These are phyloP conservation scores for Cotesia chilonis DNA, from an alignment of 1,140 invertebrate species.

Conservation along the genomic window DNA sequence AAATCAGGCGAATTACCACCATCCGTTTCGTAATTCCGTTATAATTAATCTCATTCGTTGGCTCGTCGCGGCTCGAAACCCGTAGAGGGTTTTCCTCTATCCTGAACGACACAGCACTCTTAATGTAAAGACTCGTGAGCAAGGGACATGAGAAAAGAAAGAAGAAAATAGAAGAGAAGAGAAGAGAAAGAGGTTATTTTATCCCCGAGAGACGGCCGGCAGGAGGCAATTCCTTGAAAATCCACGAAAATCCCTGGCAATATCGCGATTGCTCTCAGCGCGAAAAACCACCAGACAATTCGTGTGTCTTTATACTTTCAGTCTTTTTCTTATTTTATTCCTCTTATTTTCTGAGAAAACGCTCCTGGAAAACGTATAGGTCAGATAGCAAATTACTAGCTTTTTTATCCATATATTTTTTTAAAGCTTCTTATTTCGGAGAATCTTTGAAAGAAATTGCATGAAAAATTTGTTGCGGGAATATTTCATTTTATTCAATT, in stretches of 20 bases:
- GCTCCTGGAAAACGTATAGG: too few species aligned
- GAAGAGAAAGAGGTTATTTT: conserved; percentile 25
- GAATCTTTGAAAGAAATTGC: not conserved
- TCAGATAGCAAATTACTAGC: too few species aligned
- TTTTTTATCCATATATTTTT: too few species aligned
- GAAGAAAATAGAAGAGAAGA: conserved; percentile 5
- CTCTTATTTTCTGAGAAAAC: not conserved
- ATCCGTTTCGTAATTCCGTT: conserved; percentile 36
- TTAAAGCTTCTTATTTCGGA: too few species aligned
- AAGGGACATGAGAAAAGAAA: conserved; percentile 1
- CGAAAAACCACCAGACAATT: conserved; percentile 30
- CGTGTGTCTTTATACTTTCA: not conserved
- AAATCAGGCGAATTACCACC: conserved; percentile 37
- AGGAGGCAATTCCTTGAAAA: conserved; percentile 38
- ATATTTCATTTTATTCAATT: too few species aligned
- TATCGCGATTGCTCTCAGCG: conserved; percentile 33
- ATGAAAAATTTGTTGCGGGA: not conserved
- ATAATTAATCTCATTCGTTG: conserved; percentile 37
- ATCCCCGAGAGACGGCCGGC: conserved; percentile 26
- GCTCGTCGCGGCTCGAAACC: conserved; percentile 23
- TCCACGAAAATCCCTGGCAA: conserved; percentile 37
- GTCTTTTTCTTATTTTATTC: not conserved
- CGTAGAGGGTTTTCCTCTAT: conserved; percentile 2
- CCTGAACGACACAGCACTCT: not conserved
- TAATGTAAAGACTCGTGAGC: too few species aligned